phyloP scores from a whole-genome alignment of 2,888 invertebrate species.

The Eupithecia subfuscata region DNA sequence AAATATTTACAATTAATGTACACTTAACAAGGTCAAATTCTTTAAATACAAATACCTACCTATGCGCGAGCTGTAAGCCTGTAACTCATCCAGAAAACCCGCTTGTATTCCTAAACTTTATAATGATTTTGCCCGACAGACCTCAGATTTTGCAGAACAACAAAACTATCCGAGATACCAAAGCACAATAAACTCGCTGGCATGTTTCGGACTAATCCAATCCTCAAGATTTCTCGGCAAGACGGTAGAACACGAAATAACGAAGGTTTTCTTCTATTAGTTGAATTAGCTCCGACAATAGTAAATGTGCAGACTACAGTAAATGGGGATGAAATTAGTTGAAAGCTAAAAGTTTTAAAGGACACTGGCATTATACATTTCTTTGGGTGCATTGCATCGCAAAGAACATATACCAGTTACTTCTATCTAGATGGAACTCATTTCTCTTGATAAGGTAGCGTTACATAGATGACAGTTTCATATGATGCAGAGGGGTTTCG shows the following conservation, averaged over 20 bases:
- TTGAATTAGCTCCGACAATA: conserved; percentile 19
- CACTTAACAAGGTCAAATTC: too few relatives aligned
- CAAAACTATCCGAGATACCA: conserved; percentile 2
- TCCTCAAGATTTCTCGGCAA: not conserved
- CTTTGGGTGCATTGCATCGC: not conserved
- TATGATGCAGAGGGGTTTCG: not conserved
- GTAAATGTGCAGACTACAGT: not conserved
- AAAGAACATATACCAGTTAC: not conserved
- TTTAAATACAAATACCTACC: too few relatives aligned
- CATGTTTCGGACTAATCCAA: conserved; percentile 5
- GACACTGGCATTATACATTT: not conserved
- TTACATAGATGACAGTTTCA: not conserved
- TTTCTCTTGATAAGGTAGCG: not conserved
- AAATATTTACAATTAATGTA: too few relatives aligned
- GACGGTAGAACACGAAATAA: not conserved
- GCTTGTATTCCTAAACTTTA: not conserved
- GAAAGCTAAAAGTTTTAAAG: not conserved
- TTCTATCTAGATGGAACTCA: not conserved
- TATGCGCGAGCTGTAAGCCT: too few relatives aligned
- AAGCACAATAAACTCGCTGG: conserved; percentile 3
- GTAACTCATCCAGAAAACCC: not conserved
- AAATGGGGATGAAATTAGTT: conserved; percentile 8
- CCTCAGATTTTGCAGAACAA: conserved; percentile 4
- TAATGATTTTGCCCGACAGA: not conserved
- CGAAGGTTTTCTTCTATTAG: conserved; percentile 18